These are phyloP conservation scores for Lacanobia oleracea DNA, from an alignment of 2,888 invertebrate genomes.

Conservation along the genomic window DNA sequence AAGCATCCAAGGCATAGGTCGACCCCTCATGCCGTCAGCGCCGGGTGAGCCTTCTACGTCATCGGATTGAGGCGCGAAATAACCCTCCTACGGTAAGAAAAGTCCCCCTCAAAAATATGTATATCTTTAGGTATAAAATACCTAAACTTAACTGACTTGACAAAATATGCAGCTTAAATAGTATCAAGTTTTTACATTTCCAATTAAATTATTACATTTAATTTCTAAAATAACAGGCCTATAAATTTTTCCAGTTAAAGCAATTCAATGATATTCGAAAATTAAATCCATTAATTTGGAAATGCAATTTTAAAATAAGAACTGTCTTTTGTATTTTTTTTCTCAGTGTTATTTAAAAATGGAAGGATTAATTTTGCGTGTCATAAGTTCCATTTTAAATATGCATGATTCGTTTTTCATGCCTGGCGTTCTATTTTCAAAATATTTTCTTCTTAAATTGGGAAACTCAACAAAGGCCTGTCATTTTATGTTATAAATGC, in stretches of 20 bases:
- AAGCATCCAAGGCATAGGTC: constrained; percentile 79
- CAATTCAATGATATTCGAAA: constrained; percentile 26
- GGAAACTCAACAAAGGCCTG: background rate
- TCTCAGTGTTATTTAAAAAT: background rate
- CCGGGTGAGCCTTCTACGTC: constrained; percentile 70
- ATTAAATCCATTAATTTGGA: background rate
- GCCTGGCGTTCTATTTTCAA: background rate
- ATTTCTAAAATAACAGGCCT: constrained; percentile 1
- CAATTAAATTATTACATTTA: constrained; percentile 12
- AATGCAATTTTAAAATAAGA: too few species aligned
- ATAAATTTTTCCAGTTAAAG: constrained; percentile 19
- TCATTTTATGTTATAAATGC: background rate
- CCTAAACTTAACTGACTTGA: constrained; percentile 42
- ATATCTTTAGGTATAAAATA: constrained; percentile 59
- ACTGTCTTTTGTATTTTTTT: too few species aligned
- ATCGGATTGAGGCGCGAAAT: constrained; percentile 75
- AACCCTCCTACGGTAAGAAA: constrained; percentile 76
- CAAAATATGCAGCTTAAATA: constrained; percentile 21
- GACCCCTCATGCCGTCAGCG: constrained; percentile 70
- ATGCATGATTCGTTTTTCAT: background rate
- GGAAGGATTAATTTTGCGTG: too few species aligned
- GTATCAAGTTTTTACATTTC: background rate
- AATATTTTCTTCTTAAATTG: background rate
- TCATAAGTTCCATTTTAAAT: background rate
- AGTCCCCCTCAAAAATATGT: constrained; percentile 73